Base-by-base conservation (phyloP, 1,140 invertebrate species). In the Paraescarpia echinospica region DNA sequence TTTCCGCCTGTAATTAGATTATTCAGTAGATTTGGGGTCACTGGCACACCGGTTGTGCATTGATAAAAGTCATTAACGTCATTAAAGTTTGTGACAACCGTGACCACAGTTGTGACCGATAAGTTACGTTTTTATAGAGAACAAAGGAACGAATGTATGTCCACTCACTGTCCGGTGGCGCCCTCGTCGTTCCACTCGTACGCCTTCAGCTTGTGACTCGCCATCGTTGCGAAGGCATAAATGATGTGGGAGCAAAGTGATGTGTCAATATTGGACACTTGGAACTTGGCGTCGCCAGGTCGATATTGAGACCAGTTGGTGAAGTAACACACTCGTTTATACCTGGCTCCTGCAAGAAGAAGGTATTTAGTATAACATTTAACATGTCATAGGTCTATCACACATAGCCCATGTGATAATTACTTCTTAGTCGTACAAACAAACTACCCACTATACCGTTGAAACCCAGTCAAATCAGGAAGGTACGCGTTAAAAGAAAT, bases 191-290 rank as follows among this genome's bases (percentile, higher is more conserved):
- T 95, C 94, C 94, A 95, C 93, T 96, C 95, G 92, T 94, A 95
- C n/a, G 95, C 93, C 27, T 92, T 93, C 35, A 96, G 89, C 14
- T 93, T 92, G 90, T 95, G 94, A 35, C 94, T 94, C 2, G 98
- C 97, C 94, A 98, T 94, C 22, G 97, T 97, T 1, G 98, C 97
- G 94, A 97, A 98, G 14, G 97, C 97, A 94, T 98, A 98, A 92
- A 98, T 97, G 14, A 98, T 95, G 95, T 98, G 98, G 8, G 98
- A 98, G 96, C 98, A 98, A 94, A 97, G 97, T 9, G 96, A 97
- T 0, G 97, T 97, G 89, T 98, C 97, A 9, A 98, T 96, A 92
- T 97, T 96, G 22, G 97, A 96, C 0, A 98, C 95, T 18, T 96
- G 97, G 94, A 98, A 97, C 91, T 94, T 94, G 2, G 94, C 94